These are phyloP conservation scores for Gasteruption jaculator DNA, from an alignment of 2,888 invertebrate genomes.

Conservation along the genomic window DNA sequence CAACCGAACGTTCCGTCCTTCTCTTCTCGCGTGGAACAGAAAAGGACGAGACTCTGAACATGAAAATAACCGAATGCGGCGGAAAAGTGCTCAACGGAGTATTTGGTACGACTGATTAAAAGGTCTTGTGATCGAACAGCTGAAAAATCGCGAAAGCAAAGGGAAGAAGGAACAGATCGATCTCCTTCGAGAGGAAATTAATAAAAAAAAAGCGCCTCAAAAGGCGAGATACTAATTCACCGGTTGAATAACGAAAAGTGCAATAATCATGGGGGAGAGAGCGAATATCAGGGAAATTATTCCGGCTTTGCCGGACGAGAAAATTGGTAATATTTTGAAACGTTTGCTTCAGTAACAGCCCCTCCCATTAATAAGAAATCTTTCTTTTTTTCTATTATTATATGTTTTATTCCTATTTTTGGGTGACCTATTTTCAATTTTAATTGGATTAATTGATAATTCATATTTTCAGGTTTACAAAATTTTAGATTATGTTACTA, in stretches of 20 bases:
- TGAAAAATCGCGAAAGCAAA: constrained; percentile 22
- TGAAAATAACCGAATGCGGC: too few species aligned
- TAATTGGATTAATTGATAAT: background rate
- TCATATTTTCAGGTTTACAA: background rate
- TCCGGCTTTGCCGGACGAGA: constrained; percentile 75
- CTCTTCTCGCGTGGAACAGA: too few species aligned
- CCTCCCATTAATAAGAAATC: constrained; percentile 34
- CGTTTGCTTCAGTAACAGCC: constrained; percentile 32
- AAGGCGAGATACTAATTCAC: too few species aligned
- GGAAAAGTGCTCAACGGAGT: too few species aligned
- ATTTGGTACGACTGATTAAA: too few species aligned
- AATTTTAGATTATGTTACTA: constrained; percentile 3
- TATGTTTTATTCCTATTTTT: constrained; percentile 6
- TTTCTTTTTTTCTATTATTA: constrained; percentile 16
- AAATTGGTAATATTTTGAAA: constrained; percentile 64
- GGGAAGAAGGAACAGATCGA: background rate
- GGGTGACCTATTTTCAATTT: constrained; percentile 17
- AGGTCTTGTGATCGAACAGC: constrained; percentile 41
- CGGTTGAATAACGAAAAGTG: constrained; percentile 10
- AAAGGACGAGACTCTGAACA: too few species aligned
- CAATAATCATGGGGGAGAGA: constrained; percentile 38
- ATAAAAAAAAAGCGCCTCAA: too few species aligned
- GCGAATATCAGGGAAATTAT: constrained; percentile 66
- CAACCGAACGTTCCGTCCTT: too few species aligned
- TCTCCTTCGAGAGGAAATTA: background rate